phyloP scores from a whole-genome alignment of 2,113 vertebrate species.

The Ornithorhynchus anatinus region DNA sequence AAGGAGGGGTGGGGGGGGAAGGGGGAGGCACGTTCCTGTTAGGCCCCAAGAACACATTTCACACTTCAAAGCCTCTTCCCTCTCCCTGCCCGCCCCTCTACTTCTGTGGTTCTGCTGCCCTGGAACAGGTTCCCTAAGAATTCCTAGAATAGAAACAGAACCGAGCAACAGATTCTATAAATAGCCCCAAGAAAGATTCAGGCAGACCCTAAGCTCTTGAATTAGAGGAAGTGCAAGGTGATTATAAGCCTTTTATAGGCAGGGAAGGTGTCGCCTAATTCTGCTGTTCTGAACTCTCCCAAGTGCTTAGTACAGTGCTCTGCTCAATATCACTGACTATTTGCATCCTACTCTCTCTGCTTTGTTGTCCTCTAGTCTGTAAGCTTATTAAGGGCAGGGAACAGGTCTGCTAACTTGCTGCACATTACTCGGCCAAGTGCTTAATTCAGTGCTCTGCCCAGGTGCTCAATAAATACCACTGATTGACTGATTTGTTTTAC shows the following conservation, averaged over 20 bases:
- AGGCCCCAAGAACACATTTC: background rate
- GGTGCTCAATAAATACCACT: too few species aligned
- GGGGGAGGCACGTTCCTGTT: fast-evolving
- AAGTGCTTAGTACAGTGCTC: too few species aligned
- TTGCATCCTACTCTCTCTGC: too few species aligned
- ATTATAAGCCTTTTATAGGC: conserved; percentile 1
- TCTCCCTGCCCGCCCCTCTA: background rate
- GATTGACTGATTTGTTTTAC: too few species aligned
- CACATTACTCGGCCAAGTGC: too few species aligned
- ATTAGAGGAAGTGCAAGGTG: background rate
- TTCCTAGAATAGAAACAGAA: conserved; percentile 72
- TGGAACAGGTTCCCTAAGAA: conserved; percentile 61
- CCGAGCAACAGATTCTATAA: conserved; percentile 69
- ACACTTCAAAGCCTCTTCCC: background rate
- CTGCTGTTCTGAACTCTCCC: too few species aligned
- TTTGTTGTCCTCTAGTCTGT: too few species aligned
- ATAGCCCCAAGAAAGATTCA: conserved; percentile 54
- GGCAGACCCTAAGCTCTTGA: conserved; percentile 39
- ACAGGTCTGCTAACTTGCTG: too few species aligned
- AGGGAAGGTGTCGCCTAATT: too few species aligned
- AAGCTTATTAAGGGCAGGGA: too few species aligned
- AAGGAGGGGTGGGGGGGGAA: background rate
- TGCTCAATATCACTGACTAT: too few species aligned
- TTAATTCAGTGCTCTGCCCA: too few species aligned
- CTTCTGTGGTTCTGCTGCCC: background rate